Percentiles rank a stretch among this genome's conserved stretches.
These are phyloP conservation scores for Tapirus indicus DNA, from an alignment of 2,797 vertebrate species.

Conservation along the genomic window DNA sequence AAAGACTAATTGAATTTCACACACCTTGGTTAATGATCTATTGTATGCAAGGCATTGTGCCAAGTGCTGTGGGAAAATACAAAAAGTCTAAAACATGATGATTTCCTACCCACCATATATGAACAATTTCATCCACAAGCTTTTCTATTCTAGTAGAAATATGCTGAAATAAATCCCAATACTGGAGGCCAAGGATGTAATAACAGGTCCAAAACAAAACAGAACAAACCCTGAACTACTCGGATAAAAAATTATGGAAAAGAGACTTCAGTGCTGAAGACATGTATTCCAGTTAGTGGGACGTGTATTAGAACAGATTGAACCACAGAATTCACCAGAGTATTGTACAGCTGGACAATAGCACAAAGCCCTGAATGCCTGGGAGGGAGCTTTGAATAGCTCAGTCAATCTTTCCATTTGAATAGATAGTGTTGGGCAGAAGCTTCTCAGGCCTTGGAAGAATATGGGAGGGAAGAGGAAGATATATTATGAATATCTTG, in stretches of 20 bases:
- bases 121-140: not conserved
- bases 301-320: not conserved
- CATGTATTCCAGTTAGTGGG: not conserved
- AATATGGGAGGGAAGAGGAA: not conserved
- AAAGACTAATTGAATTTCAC: not conserved
- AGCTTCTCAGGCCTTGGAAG: constrained; percentile 4
- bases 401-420: not conserved
- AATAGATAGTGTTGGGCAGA: constrained; percentile 22
- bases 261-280: not conserved
- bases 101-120: not conserved
- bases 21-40: not conserved
- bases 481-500: constrained; percentile 33
- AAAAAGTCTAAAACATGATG: not conserved
- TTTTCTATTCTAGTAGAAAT: constrained; percentile 33
- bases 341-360: not conserved
- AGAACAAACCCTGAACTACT: not conserved
- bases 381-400: not conserved
- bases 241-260: constrained; percentile 34
- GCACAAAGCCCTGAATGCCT: not conserved
- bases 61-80: not conserved
- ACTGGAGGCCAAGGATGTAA: not conserved
- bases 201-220: not conserved
- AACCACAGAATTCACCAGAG: not conserved
- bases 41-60: not conserved
- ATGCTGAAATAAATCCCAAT: constrained; percentile 1